These are phyloP conservation scores for Pygoscelis adeliae DNA, from an alignment of 2,113 vertebrate genomes.

Conservation along the genomic window DNA sequence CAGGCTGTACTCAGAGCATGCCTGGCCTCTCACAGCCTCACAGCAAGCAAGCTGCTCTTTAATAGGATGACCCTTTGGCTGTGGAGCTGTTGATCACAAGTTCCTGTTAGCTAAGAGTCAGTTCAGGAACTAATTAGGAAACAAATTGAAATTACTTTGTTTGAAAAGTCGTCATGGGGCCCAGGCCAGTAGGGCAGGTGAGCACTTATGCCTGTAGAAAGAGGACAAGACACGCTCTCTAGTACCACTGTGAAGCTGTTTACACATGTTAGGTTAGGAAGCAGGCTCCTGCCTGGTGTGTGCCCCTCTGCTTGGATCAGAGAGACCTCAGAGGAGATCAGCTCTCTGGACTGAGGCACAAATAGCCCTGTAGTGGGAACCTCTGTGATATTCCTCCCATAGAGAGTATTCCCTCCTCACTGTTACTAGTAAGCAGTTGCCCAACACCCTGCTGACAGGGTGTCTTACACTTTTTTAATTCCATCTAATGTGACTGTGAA, in stretches of 20 bases:
- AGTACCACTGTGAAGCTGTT: neutral
- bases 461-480: neutral
- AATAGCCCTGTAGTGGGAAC: neutral
- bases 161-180: neutral
- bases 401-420: neutral
- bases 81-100: neutral
- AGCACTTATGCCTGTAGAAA: neutral
- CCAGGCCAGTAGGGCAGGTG: neutral
- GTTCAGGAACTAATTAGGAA: neutral
- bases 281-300: neutral
- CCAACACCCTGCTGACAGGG: neutral
- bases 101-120: neutral
- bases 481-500: neutral
- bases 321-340: neutral
- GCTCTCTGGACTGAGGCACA: neutral
- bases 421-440: neutral
- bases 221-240: neutral
- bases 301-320: neutral
- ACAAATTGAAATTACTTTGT: neutral
- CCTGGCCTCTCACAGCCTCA: neutral
- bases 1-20: neutral
- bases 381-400: neutral
- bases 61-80: neutral
- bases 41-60: neutral
- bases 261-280: fast-evolving